A percentile compares a stretch with the other conserved stretches of the same genome.
Conservation (phyloP, 1,140 invertebrate species). For the Chrysopa pallens region DNA sequence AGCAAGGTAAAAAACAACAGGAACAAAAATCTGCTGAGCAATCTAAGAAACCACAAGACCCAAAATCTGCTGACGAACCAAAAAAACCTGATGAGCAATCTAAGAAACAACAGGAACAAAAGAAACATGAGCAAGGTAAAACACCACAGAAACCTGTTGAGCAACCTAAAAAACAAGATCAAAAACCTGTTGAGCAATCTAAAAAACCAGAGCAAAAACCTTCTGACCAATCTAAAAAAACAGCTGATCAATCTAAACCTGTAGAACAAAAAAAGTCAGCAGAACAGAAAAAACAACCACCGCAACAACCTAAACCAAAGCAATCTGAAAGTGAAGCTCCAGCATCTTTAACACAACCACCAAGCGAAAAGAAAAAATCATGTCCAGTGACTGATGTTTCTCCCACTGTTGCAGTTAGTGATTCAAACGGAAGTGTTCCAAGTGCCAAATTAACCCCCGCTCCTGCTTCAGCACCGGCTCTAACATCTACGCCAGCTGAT, state of each 20-base stretch:
- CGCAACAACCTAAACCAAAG: no score
- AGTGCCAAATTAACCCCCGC: background rate
- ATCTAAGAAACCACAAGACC: background rate
- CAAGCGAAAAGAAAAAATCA: no score
- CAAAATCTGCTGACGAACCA: no score
- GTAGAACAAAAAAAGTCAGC: background rate
- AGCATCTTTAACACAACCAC: no score
- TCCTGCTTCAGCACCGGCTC: background rate
- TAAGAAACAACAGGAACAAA: background rate
- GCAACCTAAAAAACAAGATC: no score
- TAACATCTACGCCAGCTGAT: background rate
- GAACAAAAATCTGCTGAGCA: background rate
- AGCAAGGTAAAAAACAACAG: slow-evolving; percentile 2
- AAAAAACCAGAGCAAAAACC: background rate
- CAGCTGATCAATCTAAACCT: background rate
- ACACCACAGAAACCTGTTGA: background rate
- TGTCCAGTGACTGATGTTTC: no score
- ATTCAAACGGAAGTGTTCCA: background rate
- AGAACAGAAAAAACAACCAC: no score
- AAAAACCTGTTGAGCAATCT: no score
- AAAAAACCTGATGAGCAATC: no score
- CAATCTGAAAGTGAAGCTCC: no score
- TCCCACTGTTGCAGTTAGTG: background rate
- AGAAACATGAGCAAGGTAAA: no score
- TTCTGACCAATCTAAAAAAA: background rate